Base-by-base conservation (phyloP, 1,140 invertebrate species). In the Parasteatoda tepidariorum region DNA sequence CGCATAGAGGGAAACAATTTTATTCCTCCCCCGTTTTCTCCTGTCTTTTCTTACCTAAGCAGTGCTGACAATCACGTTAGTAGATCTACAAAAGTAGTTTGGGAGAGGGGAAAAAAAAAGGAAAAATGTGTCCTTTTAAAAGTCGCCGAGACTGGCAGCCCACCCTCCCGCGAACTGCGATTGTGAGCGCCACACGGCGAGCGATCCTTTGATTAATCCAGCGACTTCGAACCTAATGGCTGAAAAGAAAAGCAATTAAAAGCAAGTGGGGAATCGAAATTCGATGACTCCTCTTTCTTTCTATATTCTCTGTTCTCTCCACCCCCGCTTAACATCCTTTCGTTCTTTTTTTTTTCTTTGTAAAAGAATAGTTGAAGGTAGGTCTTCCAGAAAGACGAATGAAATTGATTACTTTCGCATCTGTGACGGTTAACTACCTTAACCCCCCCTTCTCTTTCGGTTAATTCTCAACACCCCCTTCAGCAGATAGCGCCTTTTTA, bases 201-300 rank as follows among this genome's bases (percentile, higher is more conserved):
- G 38, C 9, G 4, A 48, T n/a, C 33, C 55, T 82, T 82, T 82
- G 78, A 82, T 82, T 70, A 82, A 82, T 82, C 78, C 78, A 34
- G 54, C 22, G 78, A 48, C 78, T 82, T 67, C 78, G 41, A 62
- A 70, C 66, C 78, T 82, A 82, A 82, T 82, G 78, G 78, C 66
- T 82, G 78, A 70, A 82, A 82, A 71, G 78, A 71, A 82, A 82
- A 71, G 78, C 78, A 82, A 82, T 82, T 82, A 82, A 82, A 82
- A 82, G 78, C 78, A 82, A 82, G 78, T 70, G 78, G 66, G 67
- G 78, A 68, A 82, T 82, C 78, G 78, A 82, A 82, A 59, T 82
- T 82, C 78, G 78, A 82, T 82, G 78, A 48, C 66, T 70, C 66
- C 30, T 57, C 67, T 64, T 48, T 28, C n/a, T 54, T 54, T 62